Evolutionary conservation across 2,797 vertebrate species (phyloP).

Genomic region (Neosilurus hyrtlii): DNA sequence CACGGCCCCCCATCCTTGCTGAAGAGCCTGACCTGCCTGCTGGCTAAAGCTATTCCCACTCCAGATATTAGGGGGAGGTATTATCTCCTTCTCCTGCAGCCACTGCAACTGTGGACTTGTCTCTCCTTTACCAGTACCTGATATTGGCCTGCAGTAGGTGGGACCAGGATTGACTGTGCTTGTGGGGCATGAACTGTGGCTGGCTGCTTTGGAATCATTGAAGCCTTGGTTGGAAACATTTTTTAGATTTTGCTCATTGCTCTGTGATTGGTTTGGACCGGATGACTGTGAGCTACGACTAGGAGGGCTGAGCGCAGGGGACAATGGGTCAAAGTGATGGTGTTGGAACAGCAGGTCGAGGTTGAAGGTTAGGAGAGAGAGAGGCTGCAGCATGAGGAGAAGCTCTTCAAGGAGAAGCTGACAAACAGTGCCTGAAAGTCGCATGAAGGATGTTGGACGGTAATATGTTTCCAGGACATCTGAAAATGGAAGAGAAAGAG

Average conservation of each 20-base stretch:
- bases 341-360: conserved; percentile 94
- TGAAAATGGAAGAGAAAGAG: conserved; percentile 52
- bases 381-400: conserved; percentile 88
- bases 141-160: conserved; percentile 43
- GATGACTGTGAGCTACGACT: conserved; percentile 59
- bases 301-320: conserved; percentile 55
- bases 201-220: conserved; percentile 47
- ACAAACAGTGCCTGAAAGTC: conserved; percentile 75
- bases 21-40: conserved; percentile 79
- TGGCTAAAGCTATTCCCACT: conserved; percentile 68
- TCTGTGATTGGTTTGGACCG: conserved; percentile 54
- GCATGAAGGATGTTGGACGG: conserved; percentile 82
- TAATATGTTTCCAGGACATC: conserved; percentile 84
- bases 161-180: conserved; percentile 39
- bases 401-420: conserved; percentile 85
- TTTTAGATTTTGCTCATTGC: conserved; percentile 55
- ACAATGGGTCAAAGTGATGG: conserved; percentile 78
- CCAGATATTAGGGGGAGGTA: conserved; percentile 63
- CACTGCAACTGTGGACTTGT: conserved; percentile 73
- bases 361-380: conserved; percentile 92
- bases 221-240: conserved; percentile 65
- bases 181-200: conserved; percentile 36
- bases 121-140: conserved; percentile 51
- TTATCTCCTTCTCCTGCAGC: conserved; percentile 74
- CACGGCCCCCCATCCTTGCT: conserved; percentile 81